These are phyloP conservation scores for Baccha elongata DNA, from an alignment of 2,888 invertebrate genomes.

Conservation along the genomic window DNA sequence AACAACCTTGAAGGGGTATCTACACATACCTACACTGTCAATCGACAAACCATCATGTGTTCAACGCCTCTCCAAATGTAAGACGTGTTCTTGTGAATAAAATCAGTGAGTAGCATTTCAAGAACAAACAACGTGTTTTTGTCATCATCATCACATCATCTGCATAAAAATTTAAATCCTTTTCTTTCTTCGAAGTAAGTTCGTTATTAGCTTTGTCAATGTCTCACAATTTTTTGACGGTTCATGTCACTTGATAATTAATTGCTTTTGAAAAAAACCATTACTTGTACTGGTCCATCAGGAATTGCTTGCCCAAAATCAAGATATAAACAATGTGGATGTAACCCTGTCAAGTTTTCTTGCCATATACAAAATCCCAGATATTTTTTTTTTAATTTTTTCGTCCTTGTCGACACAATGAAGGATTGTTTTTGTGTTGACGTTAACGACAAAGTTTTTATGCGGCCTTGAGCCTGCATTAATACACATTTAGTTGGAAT, in stretches of 20 bases:
- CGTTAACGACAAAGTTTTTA: conserved; percentile 33
- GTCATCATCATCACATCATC: conserved; percentile 8
- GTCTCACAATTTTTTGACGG: conserved; percentile 10
- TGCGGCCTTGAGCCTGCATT: conserved; percentile 20
- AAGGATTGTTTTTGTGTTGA: conserved; percentile 36
- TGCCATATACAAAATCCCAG: background rate
- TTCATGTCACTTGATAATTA: conserved; percentile 22
- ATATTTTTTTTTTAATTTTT: conserved; percentile 1
- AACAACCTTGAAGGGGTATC: conserved; percentile 17
- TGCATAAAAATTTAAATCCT: too few species aligned
- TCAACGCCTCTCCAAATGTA: background rate
- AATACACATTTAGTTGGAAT: conserved; percentile 11
- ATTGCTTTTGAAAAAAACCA: conserved; percentile 7
- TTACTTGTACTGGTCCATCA: background rate
- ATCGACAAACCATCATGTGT: background rate
- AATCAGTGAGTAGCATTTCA: background rate
- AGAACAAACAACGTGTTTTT: too few species aligned
- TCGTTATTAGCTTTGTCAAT: conserved; percentile 26
- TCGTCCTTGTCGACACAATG: conserved; percentile 22
- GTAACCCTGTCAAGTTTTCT: conserved; percentile 17
- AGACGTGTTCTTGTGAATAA: conserved; percentile 28
- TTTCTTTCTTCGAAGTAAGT: background rate
- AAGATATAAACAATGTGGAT: conserved; percentile 11
- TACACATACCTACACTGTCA: background rate
- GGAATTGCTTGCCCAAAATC: conserved; percentile 29